Percentiles rank a stretch among this genome's conserved stretches.
Conservation (phyloP, 2,888 invertebrate species). For the Cristatella mucedo region DNA sequence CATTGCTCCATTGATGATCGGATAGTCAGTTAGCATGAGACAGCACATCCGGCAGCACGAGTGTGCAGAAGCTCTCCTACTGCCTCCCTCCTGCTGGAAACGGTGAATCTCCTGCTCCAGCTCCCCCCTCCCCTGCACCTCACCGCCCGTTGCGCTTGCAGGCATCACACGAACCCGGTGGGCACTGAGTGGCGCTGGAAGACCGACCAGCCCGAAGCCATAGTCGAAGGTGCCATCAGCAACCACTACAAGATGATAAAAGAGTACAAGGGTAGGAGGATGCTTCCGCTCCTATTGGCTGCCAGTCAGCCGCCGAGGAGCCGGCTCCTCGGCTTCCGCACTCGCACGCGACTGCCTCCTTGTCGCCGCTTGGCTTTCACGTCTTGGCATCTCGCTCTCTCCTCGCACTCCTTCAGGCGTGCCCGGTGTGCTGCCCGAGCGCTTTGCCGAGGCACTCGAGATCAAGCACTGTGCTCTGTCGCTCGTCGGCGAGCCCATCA, state of each 20-base stretch:
- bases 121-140: too few relatives aligned
- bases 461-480: constrained; percentile 46
- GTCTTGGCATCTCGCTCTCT: background rate
- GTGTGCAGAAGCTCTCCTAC: too few relatives aligned
- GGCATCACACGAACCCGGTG: constrained; percentile 42
- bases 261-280: constrained; percentile 30
- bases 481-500: constrained; percentile 47
- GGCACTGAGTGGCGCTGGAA: constrained; percentile 49
- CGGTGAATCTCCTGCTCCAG: too few relatives aligned
- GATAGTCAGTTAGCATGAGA: too few relatives aligned
- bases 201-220: constrained; percentile 43
- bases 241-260: constrained; percentile 45
- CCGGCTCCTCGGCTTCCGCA: too few relatives aligned
- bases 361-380: constrained; percentile 2
- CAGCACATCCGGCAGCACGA: too few relatives aligned
- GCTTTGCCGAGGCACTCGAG: constrained; percentile 41
- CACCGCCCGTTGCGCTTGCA: constrained; percentile 17
- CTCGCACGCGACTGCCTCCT: too few relatives aligned
- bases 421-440: constrained; percentile 43
- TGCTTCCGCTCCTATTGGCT: too few relatives aligned
- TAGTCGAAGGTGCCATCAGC: constrained; percentile 43
- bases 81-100: too few relatives aligned
- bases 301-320: too few relatives aligned
- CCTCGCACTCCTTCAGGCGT: constrained; percentile 37
- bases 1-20: too few relatives aligned